A percentile compares a stretch with the other conserved stretches of the same genome.
These are phyloP conservation scores for Pseudomugil tenellus DNA, from an alignment of 2,797 vertebrate species.

Conservation along the genomic window DNA sequence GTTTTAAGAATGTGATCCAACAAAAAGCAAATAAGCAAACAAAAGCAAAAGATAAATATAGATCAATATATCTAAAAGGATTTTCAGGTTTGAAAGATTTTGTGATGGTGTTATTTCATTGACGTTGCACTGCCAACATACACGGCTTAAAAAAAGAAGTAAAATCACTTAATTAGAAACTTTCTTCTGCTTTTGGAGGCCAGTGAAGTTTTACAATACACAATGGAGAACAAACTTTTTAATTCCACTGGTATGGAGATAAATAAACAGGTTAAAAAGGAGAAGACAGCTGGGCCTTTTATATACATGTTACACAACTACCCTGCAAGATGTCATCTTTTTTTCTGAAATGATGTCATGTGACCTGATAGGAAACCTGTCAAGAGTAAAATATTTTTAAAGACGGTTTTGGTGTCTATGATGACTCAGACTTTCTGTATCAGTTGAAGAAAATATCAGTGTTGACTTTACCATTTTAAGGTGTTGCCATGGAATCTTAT, in stretches of 20 bases:
- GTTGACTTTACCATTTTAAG: neutral
- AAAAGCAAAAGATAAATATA: conserved; percentile 3
- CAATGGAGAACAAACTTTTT: neutral
- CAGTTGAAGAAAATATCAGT: neutral
- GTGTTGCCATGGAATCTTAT: neutral
- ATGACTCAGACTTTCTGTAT: conserved; percentile 63
- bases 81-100: neutral
- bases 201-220: neutral
- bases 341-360: conserved; percentile 55
- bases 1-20: conserved; percentile 22
- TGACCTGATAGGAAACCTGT: neutral
- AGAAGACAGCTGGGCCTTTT: neutral
- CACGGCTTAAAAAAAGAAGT: neutral
- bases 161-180: neutral
- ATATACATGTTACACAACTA: neutral
- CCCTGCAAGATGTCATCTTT: conserved; percentile 8
- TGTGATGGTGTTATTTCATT: neutral
- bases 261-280: neutral
- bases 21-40: neutral
- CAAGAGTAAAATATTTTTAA: conserved; percentile 4
- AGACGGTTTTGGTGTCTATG: neutral
- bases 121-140: neutral
- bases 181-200: neutral
- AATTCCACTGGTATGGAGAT: neutral
- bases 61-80: conserved; percentile 23